phyloP scores from a whole-genome alignment of 1,140 invertebrate genomes.

The Trachymyrmex septentrionalis region DNA sequence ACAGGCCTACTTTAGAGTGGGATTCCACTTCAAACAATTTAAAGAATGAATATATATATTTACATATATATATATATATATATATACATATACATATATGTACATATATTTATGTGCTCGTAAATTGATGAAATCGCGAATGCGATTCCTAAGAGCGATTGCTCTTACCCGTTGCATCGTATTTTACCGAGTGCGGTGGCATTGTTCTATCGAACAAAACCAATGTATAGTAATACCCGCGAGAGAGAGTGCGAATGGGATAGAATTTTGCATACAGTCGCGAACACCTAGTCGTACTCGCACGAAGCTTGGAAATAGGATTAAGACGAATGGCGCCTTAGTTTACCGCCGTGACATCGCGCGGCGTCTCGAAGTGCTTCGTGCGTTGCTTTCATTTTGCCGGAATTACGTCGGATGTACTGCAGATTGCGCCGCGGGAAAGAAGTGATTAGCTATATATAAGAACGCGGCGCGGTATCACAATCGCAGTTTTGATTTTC shows the following conservation, averaged over 20 bases:
- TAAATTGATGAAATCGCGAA: slow-evolving; percentile 22
- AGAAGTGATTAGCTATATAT: slow-evolving; percentile 36
- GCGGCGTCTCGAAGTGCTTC: slow-evolving; percentile 5
- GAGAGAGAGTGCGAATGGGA: slow-evolving; percentile 24
- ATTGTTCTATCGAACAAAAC: slow-evolving; percentile 46
- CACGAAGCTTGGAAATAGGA: slow-evolving; percentile 35
- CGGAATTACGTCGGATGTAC: slow-evolving; percentile 35
- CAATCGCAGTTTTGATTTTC: slow-evolving; percentile 39
- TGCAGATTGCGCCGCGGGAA: slow-evolving; percentile 31
- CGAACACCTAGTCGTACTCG: neutral
- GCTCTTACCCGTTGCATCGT: slow-evolving; percentile 20
- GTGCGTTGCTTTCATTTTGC: slow-evolving; percentile 41
- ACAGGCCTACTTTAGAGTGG: too few relatives aligned
- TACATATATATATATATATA: neutral
- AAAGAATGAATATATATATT: neutral
- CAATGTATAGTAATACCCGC: slow-evolving; percentile 28
- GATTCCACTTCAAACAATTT: too few relatives aligned
- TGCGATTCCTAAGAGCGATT: slow-evolving; percentile 25
- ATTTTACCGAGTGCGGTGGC: slow-evolving; percentile 36
- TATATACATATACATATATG: neutral
- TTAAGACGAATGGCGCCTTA: slow-evolving; percentile 55
- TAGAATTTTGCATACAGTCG: slow-evolving; percentile 13
- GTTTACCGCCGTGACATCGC: neutral
- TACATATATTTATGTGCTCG: neutral
- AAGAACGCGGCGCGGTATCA: slow-evolving; percentile 19